Base-by-base conservation (phyloP, 2,797 vertebrate species). In the Hyperoplus lanceolatus region DNA sequence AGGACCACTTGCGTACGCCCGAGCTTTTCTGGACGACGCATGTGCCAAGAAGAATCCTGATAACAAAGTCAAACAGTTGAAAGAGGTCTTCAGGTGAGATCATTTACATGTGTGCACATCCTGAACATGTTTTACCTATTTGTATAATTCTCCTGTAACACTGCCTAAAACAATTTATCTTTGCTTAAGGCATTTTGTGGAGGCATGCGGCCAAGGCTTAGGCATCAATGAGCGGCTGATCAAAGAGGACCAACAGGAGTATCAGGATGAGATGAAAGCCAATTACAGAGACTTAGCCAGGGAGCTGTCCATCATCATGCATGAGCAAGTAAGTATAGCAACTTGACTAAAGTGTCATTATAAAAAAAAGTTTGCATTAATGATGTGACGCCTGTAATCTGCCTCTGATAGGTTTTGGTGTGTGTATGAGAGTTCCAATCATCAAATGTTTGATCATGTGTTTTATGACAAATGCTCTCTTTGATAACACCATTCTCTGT, bases 191-290 rank as follows among this genome's bases (percentile, higher is more conserved):
- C 96, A 98, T 92, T 99, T 99, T 93, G 98, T 99, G 88, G 98
- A 99, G 91, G 97, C 97, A 6, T 99, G 97, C 39, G 98, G 98
- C n/a, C 97, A 97, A 8, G 98, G 96, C 70, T 90, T 99, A 51
- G 95, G 94, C 48, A 91, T 99, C 56, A 99, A 99, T 14, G 98
- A 99, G 84, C 94, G 97, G 3, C 96, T 99, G 65, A 99, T 98
- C 88, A 99, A 99, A 88, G 98, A 99, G 89, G 98, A 99, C 93
- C 98, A 98, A 73, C 92, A 98, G 88, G 97, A 99, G 88, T 99
- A 99, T 86, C 98, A 99, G 77, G 97, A 99, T 72, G 98, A 99
- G 93, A 98, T 99, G 97, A 99, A 99, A 81, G 96, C 97, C 54
- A 99, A 96, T 94, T 99, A 98, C 84, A 95, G 97, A 90, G 97